These are phyloP conservation scores for Spheniscus mendiculus DNA, from an alignment of 2,113 vertebrate genomes.

Conservation along the genomic window DNA sequence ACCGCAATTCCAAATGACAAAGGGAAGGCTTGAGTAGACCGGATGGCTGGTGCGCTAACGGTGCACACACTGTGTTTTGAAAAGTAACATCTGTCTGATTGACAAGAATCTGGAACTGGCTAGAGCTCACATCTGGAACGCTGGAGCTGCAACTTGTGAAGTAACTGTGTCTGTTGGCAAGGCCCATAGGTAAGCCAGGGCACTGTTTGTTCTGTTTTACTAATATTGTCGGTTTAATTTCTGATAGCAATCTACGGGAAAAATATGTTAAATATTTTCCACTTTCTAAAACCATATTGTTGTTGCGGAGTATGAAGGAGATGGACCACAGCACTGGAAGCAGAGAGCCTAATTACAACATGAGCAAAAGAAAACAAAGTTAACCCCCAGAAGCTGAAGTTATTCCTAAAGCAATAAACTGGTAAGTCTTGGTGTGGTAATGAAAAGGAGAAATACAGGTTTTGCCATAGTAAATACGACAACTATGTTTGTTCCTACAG, in stretches of 20 bases:
- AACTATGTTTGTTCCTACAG: neutral
- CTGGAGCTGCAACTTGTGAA: neutral
- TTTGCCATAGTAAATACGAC: neutral
- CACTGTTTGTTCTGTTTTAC: conserved; percentile 29
- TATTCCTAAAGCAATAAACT: neutral
- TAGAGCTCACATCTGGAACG: neutral
- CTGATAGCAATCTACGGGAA: conserved; percentile 23
- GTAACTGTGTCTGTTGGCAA: conserved; percentile 47
- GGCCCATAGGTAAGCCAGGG: neutral
- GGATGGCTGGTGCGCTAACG: neutral
- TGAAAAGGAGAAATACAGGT: neutral
- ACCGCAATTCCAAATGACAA: neutral
- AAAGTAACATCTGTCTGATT: neutral
- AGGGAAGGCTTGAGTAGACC: neutral
- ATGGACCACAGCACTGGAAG: neutral
- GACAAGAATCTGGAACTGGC: neutral
- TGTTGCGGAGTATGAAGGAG: neutral
- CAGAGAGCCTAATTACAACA: neutral
- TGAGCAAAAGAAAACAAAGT: conserved; percentile 16
- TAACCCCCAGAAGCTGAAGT: neutral
- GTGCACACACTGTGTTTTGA: neutral
- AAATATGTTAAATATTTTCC: conserved; percentile 47
- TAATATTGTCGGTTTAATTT: conserved; percentile 9
- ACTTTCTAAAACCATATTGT: conserved; percentile 19
- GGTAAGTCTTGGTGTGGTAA: neutral